Percentiles rank a stretch among this genome's conserved stretches.
Evolutionary conservation across 2,797 vertebrate species (phyloP).

Genomic region (Chiroxiphia lanceolata): DNA sequence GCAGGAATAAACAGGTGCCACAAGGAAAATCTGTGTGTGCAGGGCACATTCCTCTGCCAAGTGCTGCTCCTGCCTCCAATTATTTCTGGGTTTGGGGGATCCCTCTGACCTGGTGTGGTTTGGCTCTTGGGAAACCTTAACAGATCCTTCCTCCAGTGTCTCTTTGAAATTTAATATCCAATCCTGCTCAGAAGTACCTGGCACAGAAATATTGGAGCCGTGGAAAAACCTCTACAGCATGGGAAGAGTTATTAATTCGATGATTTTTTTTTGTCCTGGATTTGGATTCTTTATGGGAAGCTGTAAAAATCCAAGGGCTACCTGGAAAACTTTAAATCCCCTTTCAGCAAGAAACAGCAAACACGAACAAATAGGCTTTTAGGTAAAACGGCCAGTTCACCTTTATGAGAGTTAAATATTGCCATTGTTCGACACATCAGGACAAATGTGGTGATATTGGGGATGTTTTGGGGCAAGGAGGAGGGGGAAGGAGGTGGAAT

Average conservation of each 20-base stretch:
- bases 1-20: background rate
- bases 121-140: background rate
- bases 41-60: background rate
- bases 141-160: background rate
- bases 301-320: background rate
- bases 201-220: background rate
- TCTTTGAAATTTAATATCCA: background rate
- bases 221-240: background rate
- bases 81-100: background rate
- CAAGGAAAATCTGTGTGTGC: background rate
- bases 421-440: background rate
- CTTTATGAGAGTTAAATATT: fast-evolving
- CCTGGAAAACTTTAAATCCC: background rate
- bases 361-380: background rate
- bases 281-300: background rate
- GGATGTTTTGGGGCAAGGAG: fast-evolving
- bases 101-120: background rate
- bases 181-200: background rate
- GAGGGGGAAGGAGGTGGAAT: background rate
- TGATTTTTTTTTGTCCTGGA: too few species aligned
- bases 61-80: background rate
- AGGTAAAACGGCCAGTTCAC: too few species aligned
- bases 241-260: background rate
- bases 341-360: background rate
- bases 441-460: background rate